These are phyloP conservation scores for Rhinella marina DNA, from an alignment of 2,797 vertebrate species.

Conservation along the genomic window DNA sequence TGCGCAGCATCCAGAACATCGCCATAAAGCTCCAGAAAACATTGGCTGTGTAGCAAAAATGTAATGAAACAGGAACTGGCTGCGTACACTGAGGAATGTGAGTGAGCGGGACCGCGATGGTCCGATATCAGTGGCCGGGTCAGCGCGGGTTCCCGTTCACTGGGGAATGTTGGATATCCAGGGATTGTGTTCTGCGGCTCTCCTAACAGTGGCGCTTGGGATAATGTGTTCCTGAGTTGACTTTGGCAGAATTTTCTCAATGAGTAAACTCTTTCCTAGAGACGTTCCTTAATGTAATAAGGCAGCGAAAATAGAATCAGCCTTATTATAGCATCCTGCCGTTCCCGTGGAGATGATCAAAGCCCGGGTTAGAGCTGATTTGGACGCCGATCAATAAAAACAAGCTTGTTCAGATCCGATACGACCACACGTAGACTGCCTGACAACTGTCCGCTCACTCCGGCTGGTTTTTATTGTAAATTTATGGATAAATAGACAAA, in stretches of 20 bases:
- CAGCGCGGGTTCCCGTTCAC: conserved; percentile 9
- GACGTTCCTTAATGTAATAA: conserved; percentile 61
- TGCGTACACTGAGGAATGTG: not conserved
- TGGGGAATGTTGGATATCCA: conserved; percentile 42
- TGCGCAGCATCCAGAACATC: not conserved
- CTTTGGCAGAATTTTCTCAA: conserved; percentile 49
- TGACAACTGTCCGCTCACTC: conserved; percentile 34
- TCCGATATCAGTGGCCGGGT: conserved; percentile 1
- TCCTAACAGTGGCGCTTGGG: conserved; percentile 48
- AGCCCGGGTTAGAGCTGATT: conserved; percentile 42
- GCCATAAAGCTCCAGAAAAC: not conserved
- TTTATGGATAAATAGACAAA: conserved; percentile 4
- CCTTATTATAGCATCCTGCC: conserved; percentile 55
- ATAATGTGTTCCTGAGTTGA: conserved; percentile 58
- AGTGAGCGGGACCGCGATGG: not conserved
- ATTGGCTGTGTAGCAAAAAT: conserved; percentile 15
- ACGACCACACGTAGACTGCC: conserved; percentile 42
- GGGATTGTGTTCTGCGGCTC: conserved; percentile 11
- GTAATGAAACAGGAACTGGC: conserved; percentile 13
- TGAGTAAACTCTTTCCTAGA: conserved; percentile 57
- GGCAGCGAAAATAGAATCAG: conserved; percentile 53
- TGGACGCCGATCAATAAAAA: conserved; percentile 58
- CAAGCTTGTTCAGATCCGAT: conserved; percentile 41
- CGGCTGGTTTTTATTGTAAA: conserved; percentile 4
- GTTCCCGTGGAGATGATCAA: conserved; percentile 56